Conservation (phyloP, 2,113 vertebrate genomes). For the Atlantisia rogersi region DNA sequence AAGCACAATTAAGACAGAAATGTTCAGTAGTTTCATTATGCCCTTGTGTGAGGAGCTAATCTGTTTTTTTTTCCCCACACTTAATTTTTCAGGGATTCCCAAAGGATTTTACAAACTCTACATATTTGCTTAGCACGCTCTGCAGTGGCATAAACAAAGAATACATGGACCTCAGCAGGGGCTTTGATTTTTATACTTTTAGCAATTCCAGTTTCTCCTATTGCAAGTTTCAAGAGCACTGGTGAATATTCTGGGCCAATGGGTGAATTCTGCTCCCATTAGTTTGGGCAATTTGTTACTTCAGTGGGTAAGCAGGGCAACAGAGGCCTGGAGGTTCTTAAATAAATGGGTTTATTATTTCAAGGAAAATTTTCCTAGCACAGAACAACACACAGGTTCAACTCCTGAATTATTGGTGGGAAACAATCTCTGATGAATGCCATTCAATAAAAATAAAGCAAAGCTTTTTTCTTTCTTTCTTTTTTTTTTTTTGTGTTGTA, state of each 20-base stretch:
- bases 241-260: not conserved
- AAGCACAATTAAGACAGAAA: conserved; percentile 13
- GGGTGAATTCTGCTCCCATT: not conserved
- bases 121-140: not conserved
- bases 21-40: conserved; percentile 6
- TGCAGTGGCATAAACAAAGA: not conserved
- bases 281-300: not conserved
- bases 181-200: not conserved
- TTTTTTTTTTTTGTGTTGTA: not conserved
- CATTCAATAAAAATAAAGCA: not conserved
- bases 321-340: not conserved
- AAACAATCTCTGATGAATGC: not conserved
- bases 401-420: not conserved
- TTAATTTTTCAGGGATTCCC: conserved; percentile 21
- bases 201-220: not conserved
- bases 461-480: too few relatives aligned
- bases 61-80: not conserved
- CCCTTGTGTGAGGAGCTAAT: not conserved
- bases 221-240: not conserved
- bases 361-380: not conserved
- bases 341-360: not conserved
- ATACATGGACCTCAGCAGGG: not conserved
- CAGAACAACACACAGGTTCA: not conserved
- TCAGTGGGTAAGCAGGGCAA: not conserved
- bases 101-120: not conserved